Evolutionary conservation across 2,113 vertebrate genomes (phyloP).

Genomic region (Chaetorhynchus papuensis): DNA sequence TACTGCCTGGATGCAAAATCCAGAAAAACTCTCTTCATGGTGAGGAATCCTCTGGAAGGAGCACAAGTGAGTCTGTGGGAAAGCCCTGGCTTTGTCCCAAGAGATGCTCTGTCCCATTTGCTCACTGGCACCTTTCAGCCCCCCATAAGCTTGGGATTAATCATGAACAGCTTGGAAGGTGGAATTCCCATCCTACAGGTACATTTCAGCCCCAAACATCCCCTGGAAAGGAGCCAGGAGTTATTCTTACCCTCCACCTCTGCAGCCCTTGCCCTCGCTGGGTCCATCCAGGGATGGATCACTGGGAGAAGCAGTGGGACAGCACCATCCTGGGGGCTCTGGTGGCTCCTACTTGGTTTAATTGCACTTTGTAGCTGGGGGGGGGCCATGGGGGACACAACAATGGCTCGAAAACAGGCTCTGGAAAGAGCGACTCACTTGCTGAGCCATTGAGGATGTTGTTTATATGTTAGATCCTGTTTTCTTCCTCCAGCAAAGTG

Average conservation of each 20-base stretch:
- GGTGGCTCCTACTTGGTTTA: not conserved
- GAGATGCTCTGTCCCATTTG: not conserved
- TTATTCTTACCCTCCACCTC: not conserved
- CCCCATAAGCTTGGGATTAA: not conserved
- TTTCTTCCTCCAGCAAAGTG: constrained; percentile 74
- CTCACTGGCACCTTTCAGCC: not conserved
- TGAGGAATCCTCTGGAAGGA: not conserved
- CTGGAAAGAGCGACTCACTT: constrained; percentile 59
- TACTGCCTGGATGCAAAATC: not conserved
- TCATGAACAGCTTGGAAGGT: not conserved
- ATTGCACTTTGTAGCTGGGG: not conserved
- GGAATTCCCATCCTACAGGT: not conserved
- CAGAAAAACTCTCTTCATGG: not conserved
- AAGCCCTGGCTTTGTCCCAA: not conserved
- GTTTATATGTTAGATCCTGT: constrained; percentile 79
- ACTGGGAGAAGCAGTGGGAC: not conserved
- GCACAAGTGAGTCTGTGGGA: not conserved
- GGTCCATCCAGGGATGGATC: not conserved
- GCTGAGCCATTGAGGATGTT: constrained; percentile 73
- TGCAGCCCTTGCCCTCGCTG: not conserved
- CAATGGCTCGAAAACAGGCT: constrained; percentile 41
- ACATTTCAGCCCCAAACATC: not conserved
- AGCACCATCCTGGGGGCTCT: not conserved
- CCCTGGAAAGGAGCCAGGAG: not conserved
- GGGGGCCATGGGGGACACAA: not conserved